Percentiles rank a stretch among this genome's conserved stretches.
phyloP scores from a whole-genome alignment of 2,888 invertebrate genomes.

The Aethes cnicana region DNA sequence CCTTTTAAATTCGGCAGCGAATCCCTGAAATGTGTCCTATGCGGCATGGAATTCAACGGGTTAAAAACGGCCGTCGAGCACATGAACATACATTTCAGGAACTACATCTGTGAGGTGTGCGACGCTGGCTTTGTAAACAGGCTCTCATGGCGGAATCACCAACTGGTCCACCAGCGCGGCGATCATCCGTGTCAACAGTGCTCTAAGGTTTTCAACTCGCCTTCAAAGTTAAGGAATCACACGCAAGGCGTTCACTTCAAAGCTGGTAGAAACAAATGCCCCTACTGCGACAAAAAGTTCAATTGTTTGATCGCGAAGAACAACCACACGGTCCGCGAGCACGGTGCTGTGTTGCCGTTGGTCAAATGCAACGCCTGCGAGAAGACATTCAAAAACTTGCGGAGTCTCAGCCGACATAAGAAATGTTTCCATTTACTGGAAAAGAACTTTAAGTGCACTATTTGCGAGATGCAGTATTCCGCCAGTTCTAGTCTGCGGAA shows the following conservation, averaged over 20 bases:
- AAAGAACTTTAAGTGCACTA: conserved; percentile 35
- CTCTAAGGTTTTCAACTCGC: conserved; percentile 48
- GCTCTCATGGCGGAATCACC: conserved; percentile 36
- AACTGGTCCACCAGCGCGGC: conserved; percentile 32
- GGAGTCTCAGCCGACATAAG: conserved; percentile 50
- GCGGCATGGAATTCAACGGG: too few species aligned
- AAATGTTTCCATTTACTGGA: conserved; percentile 30
- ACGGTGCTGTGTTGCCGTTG: conserved; percentile 41
- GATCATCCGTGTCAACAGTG: conserved; percentile 45
- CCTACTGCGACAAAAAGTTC: conserved; percentile 31
- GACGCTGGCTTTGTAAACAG: conserved; percentile 46
- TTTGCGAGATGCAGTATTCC: conserved; percentile 51
- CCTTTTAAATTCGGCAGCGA: too few species aligned
- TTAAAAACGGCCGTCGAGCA: too few species aligned
- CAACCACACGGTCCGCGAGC: conserved; percentile 26
- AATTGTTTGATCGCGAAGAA: conserved; percentile 22
- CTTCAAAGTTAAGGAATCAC: conserved; percentile 47
- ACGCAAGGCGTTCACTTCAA: conserved; percentile 44
- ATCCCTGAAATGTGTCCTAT: too few species aligned
- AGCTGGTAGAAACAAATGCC: conserved; percentile 32
- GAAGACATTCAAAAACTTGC: conserved; percentile 50
- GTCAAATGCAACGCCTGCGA: conserved; percentile 51
- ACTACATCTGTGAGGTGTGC: conserved; percentile 46
- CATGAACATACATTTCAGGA: conserved; percentile 47
- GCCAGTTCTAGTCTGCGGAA: conserved; percentile 50